Conservation (phyloP, 2,888 invertebrate species). For the Torymus aiolomorphi region DNA sequence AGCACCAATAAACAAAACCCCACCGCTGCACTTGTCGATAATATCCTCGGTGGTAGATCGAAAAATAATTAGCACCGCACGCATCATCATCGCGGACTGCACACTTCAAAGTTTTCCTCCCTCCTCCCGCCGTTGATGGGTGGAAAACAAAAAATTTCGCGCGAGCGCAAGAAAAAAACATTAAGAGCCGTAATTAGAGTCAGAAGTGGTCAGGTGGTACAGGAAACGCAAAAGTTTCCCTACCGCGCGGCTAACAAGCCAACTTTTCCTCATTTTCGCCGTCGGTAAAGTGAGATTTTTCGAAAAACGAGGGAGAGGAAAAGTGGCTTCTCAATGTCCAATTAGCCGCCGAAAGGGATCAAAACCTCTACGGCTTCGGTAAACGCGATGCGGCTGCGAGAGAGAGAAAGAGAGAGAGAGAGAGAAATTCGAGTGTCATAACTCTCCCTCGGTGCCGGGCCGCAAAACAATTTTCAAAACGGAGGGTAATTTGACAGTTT, state of each 20-base stretch:
- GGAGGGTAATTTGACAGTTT: not conserved
- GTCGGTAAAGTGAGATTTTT: conserved; percentile 27
- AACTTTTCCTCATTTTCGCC: conserved; percentile 54
- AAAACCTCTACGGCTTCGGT: conserved; percentile 8
- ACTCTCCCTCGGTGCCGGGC: not conserved
- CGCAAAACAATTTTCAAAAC: not conserved
- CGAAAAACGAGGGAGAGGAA: conserved; percentile 1
- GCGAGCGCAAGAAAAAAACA: conserved; percentile 37
- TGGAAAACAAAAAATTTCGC: conserved; percentile 17
- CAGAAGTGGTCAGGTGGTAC: conserved; percentile 41
- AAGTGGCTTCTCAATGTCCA: conserved; percentile 41
- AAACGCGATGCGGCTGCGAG: too few relatives aligned
- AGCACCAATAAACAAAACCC: not conserved
- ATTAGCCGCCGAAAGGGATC: conserved; percentile 25
- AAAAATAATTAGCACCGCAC: conserved; percentile 47
- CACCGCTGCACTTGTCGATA: conserved; percentile 32
- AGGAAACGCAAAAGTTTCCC: conserved; percentile 52
- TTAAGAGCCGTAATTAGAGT: conserved; percentile 55
- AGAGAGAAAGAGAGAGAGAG: too few relatives aligned
- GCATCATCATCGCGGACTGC: conserved; percentile 6
- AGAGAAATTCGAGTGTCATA: not conserved
- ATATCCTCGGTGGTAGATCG: conserved; percentile 11
- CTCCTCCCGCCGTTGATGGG: not conserved
- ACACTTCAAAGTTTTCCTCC: conserved; percentile 38
- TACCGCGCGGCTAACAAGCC: conserved; percentile 41